Conservation (phyloP, 2,797 vertebrate species). For the Oophaga sylvatica region DNA sequence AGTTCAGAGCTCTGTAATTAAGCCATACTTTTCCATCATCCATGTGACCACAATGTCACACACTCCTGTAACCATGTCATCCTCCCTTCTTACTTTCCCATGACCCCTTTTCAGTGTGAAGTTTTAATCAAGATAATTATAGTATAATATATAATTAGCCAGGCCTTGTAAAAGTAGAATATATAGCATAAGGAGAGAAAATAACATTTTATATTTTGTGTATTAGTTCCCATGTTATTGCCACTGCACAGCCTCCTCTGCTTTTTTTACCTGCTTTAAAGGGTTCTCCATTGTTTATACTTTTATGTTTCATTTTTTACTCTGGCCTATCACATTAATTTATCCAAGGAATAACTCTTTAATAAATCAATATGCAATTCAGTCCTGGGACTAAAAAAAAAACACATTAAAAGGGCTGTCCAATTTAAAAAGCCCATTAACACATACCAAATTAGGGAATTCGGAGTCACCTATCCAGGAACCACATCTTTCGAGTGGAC, state of each 20-base stretch:
- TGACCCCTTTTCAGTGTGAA: neutral
- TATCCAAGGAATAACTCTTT: too few species aligned
- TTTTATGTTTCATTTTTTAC: too few species aligned
- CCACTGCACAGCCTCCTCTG: neutral
- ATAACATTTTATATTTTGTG: neutral
- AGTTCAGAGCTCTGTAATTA: neutral
- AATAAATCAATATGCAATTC: neutral
- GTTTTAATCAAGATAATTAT: conserved; percentile 19
- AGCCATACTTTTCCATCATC: neutral
- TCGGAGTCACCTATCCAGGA: too few species aligned
- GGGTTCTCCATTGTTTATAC: neutral
- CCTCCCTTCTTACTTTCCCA: conserved; percentile 5
- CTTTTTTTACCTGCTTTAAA: neutral
- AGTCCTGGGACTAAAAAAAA: neutral
- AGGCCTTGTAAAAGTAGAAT: neutral
- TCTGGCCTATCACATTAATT: neutral
- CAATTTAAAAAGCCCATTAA: too few species aligned
- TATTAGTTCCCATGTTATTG: neutral
- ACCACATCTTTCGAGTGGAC: too few species aligned
- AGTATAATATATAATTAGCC: neutral
- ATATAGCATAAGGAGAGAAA: neutral
- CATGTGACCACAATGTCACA: neutral
- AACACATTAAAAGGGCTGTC: too few species aligned
- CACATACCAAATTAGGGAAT: too few species aligned
- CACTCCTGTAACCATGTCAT: neutral